Evolutionary conservation across 2,113 vertebrate species (phyloP).

Genomic region (Aegithalos caudatus): DNA sequence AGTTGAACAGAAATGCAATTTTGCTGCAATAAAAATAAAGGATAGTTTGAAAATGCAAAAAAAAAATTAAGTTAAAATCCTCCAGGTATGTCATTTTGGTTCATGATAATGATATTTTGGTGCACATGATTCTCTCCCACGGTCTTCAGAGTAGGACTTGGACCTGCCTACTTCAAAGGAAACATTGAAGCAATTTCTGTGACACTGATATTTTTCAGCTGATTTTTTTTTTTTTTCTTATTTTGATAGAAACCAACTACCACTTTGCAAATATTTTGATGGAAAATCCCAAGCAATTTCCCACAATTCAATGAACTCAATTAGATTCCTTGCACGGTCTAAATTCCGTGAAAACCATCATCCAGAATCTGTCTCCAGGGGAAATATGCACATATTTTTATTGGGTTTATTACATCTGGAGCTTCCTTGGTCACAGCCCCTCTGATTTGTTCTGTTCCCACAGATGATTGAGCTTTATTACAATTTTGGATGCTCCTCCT

Average conservation of each 20-base stretch:
- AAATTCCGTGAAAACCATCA: not conserved
- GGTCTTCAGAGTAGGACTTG: not conserved
- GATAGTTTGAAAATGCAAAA: not conserved
- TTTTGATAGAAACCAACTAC: not conserved
- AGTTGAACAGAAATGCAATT: not conserved
- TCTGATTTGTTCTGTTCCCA: not conserved
- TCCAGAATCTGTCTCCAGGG: not conserved
- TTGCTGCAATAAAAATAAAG: not conserved
- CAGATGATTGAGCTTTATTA: not conserved
- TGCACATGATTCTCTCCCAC: not conserved
- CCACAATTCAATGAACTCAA: not conserved
- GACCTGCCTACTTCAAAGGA: not conserved
- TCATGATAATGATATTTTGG: not conserved
- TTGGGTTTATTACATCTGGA: not conserved
- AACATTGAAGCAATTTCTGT: not conserved
- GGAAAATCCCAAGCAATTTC: not conserved
- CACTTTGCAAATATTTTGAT: constrained; percentile 16
- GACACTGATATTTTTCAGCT: not conserved
- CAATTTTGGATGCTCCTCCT: not conserved
- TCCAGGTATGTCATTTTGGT: not conserved
- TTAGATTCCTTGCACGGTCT: not conserved
- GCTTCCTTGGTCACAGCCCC: not conserved
- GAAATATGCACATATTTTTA: not conserved
- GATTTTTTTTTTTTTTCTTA: not conserved
- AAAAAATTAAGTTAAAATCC: not conserved